Conservation (phyloP, 2,113 vertebrate genomes). For the Pimephales promelas region DNA sequence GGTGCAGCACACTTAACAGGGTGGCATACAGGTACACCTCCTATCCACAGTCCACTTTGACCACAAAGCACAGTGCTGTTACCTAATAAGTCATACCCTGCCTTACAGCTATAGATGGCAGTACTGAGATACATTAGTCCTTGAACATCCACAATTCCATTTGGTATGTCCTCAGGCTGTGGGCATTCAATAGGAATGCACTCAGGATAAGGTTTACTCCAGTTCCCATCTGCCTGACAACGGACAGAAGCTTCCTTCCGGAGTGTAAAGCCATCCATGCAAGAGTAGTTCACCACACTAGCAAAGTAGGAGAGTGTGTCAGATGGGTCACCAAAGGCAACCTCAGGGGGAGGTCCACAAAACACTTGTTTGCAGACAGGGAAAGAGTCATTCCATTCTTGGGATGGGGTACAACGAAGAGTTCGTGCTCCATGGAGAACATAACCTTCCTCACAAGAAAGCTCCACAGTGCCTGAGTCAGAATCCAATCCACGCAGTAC, state of each 20-base stretch:
- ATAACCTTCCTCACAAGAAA: constrained; percentile 91
- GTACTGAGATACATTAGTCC: constrained; percentile 96
- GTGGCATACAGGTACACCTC: constrained; percentile 85
- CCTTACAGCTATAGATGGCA: constrained; percentile 90
- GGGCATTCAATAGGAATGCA: constrained; percentile 93
- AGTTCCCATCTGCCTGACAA: constrained; percentile 84
- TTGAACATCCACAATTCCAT: constrained; percentile 93
- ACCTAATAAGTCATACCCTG: constrained; percentile 86
- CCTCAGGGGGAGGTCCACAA: constrained; percentile 83
- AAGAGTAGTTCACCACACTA: constrained; percentile 83
- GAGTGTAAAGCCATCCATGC: constrained; percentile 89
- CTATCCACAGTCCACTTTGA: constrained; percentile 91
- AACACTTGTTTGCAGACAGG: constrained; percentile 87
- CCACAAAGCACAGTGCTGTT: constrained; percentile 91
- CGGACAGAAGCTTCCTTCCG: constrained; percentile 73
- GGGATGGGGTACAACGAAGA: constrained; percentile 84
- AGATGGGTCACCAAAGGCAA: constrained; percentile 83
- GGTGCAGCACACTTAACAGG: constrained; percentile 87
- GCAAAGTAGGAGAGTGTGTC: constrained; percentile 76
- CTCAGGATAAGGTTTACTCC: constrained; percentile 88
- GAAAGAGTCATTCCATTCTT: constrained; percentile 93
- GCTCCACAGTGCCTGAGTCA: constrained; percentile 81
- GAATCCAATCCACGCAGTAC: constrained; percentile 81
- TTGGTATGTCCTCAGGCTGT: constrained; percentile 88
- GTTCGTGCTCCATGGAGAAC: constrained; percentile 82